Conservation (phyloP, 2,113 vertebrate genomes). For the Rhinoderma darwinii region DNA sequence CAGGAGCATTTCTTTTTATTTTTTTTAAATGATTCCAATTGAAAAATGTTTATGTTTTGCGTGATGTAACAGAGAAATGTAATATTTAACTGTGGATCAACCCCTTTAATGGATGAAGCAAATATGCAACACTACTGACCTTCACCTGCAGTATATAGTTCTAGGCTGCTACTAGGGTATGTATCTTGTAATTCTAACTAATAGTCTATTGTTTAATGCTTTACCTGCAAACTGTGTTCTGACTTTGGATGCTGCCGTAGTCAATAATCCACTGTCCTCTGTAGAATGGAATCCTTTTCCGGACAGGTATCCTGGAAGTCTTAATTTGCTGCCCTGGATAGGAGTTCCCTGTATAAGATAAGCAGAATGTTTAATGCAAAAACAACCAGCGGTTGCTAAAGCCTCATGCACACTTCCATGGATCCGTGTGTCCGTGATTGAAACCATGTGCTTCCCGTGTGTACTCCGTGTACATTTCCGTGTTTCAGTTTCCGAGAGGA, state of each 20-base stretch:
- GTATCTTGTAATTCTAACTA: not conserved
- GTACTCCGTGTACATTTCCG: too few species aligned
- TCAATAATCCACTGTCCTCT: constrained; percentile 89
- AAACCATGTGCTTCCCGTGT: too few species aligned
- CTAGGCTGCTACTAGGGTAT: not conserved
- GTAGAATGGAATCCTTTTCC: constrained; percentile 93
- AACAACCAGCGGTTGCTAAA: too few species aligned
- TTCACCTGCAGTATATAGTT: not conserved
- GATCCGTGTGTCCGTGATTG: too few species aligned
- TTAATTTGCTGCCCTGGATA: constrained; percentile 94
- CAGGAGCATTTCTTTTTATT: too few species aligned
- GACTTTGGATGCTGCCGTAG: constrained; percentile 86
- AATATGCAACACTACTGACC: not conserved
- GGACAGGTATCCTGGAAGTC: constrained; percentile 93
- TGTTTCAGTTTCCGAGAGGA: too few species aligned
- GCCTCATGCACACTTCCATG: too few species aligned
- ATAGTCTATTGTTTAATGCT: not conserved
- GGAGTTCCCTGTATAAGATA: constrained; percentile 78
- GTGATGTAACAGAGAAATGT: too few species aligned
- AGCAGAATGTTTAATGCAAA: not conserved
- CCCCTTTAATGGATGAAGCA: not conserved
- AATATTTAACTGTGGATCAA: not conserved
- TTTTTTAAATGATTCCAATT: too few species aligned
- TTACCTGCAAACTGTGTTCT: constrained; percentile 84
- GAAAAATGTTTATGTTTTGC: too few species aligned